A percentile compares a stretch with the other conserved stretches of the same genome.
Conservation (phyloP, 2,888 invertebrate genomes). For the Pseudoips prasinana region DNA sequence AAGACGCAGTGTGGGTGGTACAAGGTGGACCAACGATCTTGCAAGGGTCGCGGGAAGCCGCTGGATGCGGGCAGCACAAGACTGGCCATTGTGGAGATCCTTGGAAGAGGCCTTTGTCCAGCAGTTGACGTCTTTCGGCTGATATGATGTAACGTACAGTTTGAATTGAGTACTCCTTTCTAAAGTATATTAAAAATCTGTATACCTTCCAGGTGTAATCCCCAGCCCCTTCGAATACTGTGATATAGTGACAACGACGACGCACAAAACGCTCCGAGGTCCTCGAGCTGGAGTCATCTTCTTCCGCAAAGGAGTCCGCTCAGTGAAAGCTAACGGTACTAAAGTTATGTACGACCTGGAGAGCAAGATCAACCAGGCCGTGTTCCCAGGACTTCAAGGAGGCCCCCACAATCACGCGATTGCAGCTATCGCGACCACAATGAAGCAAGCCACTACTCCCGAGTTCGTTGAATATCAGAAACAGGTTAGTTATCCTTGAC, state of each 20-base stretch:
- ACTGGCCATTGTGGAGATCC: too few relatives aligned
- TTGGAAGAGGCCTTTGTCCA: too few relatives aligned
- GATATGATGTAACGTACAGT: too few relatives aligned
- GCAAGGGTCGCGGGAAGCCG: too few relatives aligned
- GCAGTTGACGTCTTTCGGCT: too few relatives aligned
- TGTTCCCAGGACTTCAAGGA: conserved; percentile 97
- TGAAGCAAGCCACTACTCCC: conserved; percentile 91
- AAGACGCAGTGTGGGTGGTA: too few relatives aligned
- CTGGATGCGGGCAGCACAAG: too few relatives aligned
- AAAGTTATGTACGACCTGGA: conserved; percentile 93
- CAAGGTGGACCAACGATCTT: too few relatives aligned
- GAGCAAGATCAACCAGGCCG: conserved; percentile 92
- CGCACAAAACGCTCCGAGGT: conserved; percentile 95
- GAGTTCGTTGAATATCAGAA: conserved; percentile 93
- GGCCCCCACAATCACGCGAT: conserved; percentile 99
- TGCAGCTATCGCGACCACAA: conserved; percentile 96
- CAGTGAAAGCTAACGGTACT: conserved; percentile 90
- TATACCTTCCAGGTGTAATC: conserved; percentile 81
- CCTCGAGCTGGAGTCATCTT: conserved; percentile 96
- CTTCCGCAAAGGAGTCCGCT: conserved; percentile 93
- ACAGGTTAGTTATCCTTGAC: conserved; percentile 78
- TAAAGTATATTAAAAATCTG: too few relatives aligned
- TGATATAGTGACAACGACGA: conserved; percentile 96
- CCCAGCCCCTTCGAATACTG: conserved; percentile 95
- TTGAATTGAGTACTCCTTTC: too few relatives aligned